Percentiles rank a stretch among this genome's conserved stretches.
These are phyloP conservation scores for Lobophora halterata DNA, from an alignment of 2,888 invertebrate species.

Conservation along the genomic window DNA sequence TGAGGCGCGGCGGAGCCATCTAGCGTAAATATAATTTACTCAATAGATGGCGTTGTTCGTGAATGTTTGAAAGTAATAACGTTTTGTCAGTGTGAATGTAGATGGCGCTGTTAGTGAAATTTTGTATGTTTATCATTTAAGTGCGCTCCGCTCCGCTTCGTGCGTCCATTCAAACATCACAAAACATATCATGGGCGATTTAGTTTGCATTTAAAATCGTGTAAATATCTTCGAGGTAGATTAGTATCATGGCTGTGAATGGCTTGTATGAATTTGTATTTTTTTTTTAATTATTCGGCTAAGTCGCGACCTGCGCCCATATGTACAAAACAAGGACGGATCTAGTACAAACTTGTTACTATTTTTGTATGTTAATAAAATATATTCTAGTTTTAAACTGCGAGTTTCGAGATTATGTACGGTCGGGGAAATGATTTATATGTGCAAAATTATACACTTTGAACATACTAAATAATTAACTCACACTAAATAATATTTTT, in stretches of 20 bases:
- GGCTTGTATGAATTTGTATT: constrained; percentile 23
- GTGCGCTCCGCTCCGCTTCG: constrained; percentile 7
- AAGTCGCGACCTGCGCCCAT: constrained; percentile 53
- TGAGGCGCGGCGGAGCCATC: constrained; percentile 8
- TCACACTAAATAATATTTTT: no score
- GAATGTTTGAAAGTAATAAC: no score
- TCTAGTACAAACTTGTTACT: constrained; percentile 79
- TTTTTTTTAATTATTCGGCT: constrained; percentile 30
- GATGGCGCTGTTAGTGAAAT: not conserved
- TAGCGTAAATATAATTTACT: constrained; percentile 13
- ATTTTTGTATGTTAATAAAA: constrained; percentile 75
- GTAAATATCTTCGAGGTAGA: constrained; percentile 28
- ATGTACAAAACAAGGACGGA: constrained; percentile 72
- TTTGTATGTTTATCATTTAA: not conserved
- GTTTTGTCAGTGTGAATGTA: constrained; percentile 4
- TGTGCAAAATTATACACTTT: no score
- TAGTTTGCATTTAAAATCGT: constrained; percentile 50
- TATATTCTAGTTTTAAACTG: constrained; percentile 71
- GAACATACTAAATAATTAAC: no score
- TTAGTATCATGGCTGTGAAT: constrained; percentile 30
- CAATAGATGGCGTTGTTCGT: constrained; percentile 19
- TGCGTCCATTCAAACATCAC: constrained; percentile 17
- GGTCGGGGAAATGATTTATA: constrained; percentile 30
- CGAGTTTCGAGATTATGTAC: constrained; percentile 32
- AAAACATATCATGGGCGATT: constrained; percentile 36